phyloP scores from a whole-genome alignment of 2,888 invertebrate genomes.

The Chaetogeoica ovagalla region DNA sequence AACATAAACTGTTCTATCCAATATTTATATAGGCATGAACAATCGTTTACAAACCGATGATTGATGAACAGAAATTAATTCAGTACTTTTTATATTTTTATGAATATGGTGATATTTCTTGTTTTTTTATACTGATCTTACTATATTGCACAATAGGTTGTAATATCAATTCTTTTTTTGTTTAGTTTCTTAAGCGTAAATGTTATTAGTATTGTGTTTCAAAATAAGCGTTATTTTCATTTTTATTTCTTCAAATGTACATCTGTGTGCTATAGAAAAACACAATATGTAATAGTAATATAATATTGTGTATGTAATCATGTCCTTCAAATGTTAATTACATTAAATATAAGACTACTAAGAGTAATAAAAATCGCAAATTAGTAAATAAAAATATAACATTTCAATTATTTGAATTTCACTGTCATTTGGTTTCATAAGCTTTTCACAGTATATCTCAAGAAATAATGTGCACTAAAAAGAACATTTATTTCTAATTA shows the following conservation, averaged over 20 bases:
- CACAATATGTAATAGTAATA: not conserved
- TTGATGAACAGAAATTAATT: slow-evolving; percentile 29
- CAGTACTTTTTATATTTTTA: slow-evolving; percentile 6
- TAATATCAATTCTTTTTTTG: not conserved
- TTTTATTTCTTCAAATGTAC: not conserved
- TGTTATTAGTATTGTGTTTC: slow-evolving; percentile 7
- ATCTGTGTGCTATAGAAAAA: no score
- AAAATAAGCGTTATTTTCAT: not conserved
- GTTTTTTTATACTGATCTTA: slow-evolving; percentile 31
- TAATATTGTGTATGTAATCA: not conserved
- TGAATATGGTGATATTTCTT: slow-evolving; percentile 35
- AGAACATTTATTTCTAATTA: not conserved
- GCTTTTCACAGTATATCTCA: slow-evolving; percentile 20
- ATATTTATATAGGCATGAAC: slow-evolving; percentile 38
- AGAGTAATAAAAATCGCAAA: not conserved
- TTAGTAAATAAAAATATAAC: not conserved
- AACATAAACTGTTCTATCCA: slow-evolving; percentile 2
- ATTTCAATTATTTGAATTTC: not conserved
- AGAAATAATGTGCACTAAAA: not conserved
- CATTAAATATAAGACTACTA: not conserved
- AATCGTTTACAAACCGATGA: slow-evolving; percentile 27
- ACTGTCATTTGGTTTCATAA: slow-evolving; percentile 2
- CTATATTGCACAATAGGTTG: slow-evolving; percentile 15
- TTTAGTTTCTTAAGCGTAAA: not conserved
- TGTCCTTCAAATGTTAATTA: not conserved